Evolutionary conservation across 2,113 vertebrate genomes (phyloP), one percentile per base, ranked within the genome.

Genomic region (Cephalopholis sonnerati): DNA sequence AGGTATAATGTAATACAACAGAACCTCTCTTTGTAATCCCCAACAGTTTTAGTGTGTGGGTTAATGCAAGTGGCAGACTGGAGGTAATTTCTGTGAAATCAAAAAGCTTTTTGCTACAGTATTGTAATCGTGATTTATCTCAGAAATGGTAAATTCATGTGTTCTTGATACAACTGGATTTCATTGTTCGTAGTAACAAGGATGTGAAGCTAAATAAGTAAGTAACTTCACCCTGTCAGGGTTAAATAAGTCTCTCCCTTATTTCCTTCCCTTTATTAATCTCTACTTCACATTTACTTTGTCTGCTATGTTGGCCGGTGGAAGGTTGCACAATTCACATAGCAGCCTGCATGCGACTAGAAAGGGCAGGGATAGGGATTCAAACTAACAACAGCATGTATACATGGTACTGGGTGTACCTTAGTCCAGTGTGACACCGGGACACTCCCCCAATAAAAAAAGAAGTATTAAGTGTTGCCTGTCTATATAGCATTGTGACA

Each of bases 401-500:
- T 29, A 17, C 51, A 48, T 66, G 65, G 73, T 68, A 66, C 72
- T 87, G 67, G 76, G 89, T 87, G 68, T 55, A 55, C 81, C 48
- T 85, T 27, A 65, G 79, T 88, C 74, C 48, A 51, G 62, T 79
- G 83, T 88, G 79, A 87, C 77, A 80, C 79, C 75, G 74, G 84
- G 71, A 87, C 79, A 72, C 82, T 75, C 79, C 74, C 79, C 74
- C 77, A 78, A 71, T 46, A 89, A 77, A 82, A 81, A 86, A 74
- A 69, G 68, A 81, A 82, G 85, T 90, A 93, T 93, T 90, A 92
- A 92, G 90, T 92, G 89, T 92, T 89, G 87, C 78, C 89, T 93
- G 91, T 93, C 92, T 92, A 89, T 92, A 89, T 87, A 81, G 91
- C 85, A 91, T 88, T 91, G 90, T 93, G 89, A 92, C 88, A 93